These are phyloP conservation scores for Trigoniulus corallinus DNA, from an alignment of 1,140 invertebrate genomes.

Conservation along the genomic window DNA sequence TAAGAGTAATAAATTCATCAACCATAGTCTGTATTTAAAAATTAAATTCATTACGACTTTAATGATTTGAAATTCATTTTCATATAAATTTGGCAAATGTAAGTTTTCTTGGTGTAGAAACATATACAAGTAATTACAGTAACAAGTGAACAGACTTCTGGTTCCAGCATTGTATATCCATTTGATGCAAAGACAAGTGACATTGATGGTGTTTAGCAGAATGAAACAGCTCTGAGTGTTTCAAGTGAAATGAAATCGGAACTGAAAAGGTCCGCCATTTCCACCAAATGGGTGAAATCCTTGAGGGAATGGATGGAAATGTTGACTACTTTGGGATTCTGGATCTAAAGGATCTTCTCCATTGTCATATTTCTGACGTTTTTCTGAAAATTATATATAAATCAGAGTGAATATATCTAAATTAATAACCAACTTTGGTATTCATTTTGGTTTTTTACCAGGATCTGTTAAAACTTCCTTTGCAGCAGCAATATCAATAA, in stretches of 20 bases:
- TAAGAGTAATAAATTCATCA: too few species aligned
- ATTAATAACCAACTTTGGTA: constrained; percentile 4
- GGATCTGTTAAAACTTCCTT: constrained; percentile 81
- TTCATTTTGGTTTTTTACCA: constrained; percentile 26
- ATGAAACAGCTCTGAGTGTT: too few species aligned
- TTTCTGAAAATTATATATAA: constrained; percentile 55
- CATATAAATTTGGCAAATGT: too few species aligned
- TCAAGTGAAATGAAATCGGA: constrained; percentile 74
- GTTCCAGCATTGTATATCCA: too few species aligned
- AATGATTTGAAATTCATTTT: too few species aligned
- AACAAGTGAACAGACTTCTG: too few species aligned
- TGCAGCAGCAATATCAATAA: constrained; percentile 96
- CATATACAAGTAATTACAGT: too few species aligned
- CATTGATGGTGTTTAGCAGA: too few species aligned
- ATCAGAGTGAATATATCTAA: constrained; percentile 12
- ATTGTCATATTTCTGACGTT: constrained; percentile 77
- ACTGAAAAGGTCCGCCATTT: constrained; percentile 61
- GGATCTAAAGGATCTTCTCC: constrained; percentile 97
- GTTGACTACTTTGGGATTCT: constrained; percentile 50
- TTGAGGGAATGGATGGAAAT: constrained; percentile 59
- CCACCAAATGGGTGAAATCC: constrained; percentile 70
- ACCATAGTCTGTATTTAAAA: too few species aligned
- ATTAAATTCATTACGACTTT: too few species aligned
- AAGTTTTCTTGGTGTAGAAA: too few species aligned
- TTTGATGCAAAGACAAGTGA: too few species aligned